These are phyloP conservation scores for Lophius americanus DNA, from an alignment of 2,797 vertebrate species.

Conservation along the genomic window DNA sequence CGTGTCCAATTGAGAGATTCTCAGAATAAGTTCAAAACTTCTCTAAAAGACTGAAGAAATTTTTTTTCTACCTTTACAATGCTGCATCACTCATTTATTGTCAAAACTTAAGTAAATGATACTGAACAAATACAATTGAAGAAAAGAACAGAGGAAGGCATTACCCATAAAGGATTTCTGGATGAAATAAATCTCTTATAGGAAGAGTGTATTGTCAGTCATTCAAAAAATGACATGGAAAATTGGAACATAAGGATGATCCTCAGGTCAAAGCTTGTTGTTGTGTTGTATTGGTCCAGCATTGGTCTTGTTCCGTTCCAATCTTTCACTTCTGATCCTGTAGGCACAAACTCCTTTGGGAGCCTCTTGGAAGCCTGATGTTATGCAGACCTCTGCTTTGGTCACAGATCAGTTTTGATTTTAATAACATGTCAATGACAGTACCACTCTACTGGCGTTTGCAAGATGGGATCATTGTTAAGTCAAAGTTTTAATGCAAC, in stretches of 20 bases:
- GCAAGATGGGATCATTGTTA: slow-evolving; percentile 72
- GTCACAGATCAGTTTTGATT: slow-evolving; percentile 57
- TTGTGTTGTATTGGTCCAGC: not conserved
- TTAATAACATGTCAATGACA: slow-evolving; percentile 64
- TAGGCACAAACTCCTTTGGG: slow-evolving; percentile 10
- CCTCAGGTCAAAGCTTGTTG: slow-evolving; percentile 22
- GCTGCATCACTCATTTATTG: too few species aligned
- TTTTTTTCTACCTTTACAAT: slow-evolving; percentile 30
- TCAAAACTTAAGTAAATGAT: slow-evolving; percentile 26
- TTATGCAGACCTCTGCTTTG: slow-evolving; percentile 44
- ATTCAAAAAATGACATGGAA: slow-evolving; percentile 15
- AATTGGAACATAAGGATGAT: slow-evolving; percentile 12
- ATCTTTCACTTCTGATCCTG: slow-evolving; percentile 7
- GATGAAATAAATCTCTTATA: slow-evolving; percentile 14
- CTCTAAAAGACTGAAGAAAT: slow-evolving; percentile 51
- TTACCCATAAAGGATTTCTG: slow-evolving; percentile 11
- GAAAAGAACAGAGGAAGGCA: not conserved
- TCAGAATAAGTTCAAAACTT: slow-evolving; percentile 60
- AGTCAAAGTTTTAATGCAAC: slow-evolving; percentile 74
- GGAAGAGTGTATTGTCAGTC: slow-evolving; percentile 1
- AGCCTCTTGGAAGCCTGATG: slow-evolving; percentile 34
- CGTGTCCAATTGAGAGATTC: slow-evolving; percentile 68
- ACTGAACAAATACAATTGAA: slow-evolving; percentile 16
- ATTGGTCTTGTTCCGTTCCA: slow-evolving; percentile 18
- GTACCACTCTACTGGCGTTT: slow-evolving; percentile 58